phyloP scores from a whole-genome alignment of 2,113 vertebrate genomes.

The Osmerus eperlanus region DNA sequence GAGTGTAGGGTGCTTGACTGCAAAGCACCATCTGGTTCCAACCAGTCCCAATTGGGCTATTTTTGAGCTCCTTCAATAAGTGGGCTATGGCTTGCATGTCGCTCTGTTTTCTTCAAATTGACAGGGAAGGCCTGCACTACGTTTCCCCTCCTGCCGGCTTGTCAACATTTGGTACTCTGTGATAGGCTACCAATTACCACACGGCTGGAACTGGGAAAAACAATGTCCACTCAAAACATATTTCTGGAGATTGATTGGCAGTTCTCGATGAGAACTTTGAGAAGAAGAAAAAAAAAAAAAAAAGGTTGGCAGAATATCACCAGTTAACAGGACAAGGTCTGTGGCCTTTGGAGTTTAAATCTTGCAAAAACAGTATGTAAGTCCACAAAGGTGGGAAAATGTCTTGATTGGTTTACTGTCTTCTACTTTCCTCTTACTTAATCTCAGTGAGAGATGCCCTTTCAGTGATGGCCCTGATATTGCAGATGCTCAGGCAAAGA shows the following conservation, averaged over 20 bases:
- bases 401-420: background rate
- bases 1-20: constrained; percentile 12
- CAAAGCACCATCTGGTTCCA: constrained; percentile 35
- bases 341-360: background rate
- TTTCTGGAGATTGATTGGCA: too few species aligned
- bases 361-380: background rate
- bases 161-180: background rate
- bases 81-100: constrained; percentile 12
- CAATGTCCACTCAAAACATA: too few species aligned
- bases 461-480: background rate
- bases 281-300: too few species aligned
- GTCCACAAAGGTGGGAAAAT: background rate
- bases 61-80: constrained; percentile 19
- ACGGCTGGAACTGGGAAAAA: background rate
- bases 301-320: too few species aligned
- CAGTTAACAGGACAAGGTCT: too few species aligned
- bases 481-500: background rate
- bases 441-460: background rate
- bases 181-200: constrained; percentile 9
- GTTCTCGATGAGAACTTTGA: too few species aligned
- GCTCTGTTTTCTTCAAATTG: constrained; percentile 15
- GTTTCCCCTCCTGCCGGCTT: background rate
- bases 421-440: background rate
- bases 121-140: constrained; percentile 6
- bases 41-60: constrained; percentile 25